Evolutionary conservation across 2,888 invertebrate genomes (phyloP).

Genomic region (Zaprionus obscuricornis): DNA sequence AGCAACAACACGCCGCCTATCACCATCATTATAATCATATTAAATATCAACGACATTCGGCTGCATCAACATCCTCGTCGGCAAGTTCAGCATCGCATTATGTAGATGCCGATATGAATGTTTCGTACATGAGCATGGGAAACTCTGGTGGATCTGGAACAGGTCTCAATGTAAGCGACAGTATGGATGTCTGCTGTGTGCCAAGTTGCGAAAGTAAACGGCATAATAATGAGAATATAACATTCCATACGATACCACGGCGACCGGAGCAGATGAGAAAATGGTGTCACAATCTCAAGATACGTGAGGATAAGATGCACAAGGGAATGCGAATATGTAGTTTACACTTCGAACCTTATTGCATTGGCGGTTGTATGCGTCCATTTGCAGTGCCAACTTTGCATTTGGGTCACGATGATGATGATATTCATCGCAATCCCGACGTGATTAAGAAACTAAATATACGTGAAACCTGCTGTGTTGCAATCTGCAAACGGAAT

Average conservation of each 20-base stretch:
- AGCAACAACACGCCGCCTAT: slow-evolving; percentile 13
- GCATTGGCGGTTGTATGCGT: slow-evolving; percentile 80
- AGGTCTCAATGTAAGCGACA: slow-evolving; percentile 61
- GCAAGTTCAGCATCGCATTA: slow-evolving; percentile 67
- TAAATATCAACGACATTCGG: slow-evolving; percentile 68
- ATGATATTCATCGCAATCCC: slow-evolving; percentile 77
- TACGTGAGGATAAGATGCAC: slow-evolving; percentile 73
- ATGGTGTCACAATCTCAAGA: slow-evolving; percentile 80
- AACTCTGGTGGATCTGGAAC: slow-evolving; percentile 26
- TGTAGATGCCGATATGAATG: slow-evolving; percentile 54
- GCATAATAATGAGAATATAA: slow-evolving; percentile 75
- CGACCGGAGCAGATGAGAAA: slow-evolving; percentile 78
- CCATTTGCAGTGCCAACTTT: slow-evolving; percentile 80
- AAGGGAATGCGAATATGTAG: slow-evolving; percentile 80
- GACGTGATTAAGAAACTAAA: slow-evolving; percentile 80
- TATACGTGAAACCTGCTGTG: slow-evolving; percentile 79
- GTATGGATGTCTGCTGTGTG: slow-evolving; percentile 76
- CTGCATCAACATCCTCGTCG: slow-evolving; percentile 69
- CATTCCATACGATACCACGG: slow-evolving; percentile 79
- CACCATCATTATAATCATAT: slow-evolving; percentile 29
- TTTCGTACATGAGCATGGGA: slow-evolving; percentile 47
- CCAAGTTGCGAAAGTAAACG: slow-evolving; percentile 78
- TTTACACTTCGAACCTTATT: slow-evolving; percentile 77
- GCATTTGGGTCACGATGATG: slow-evolving; percentile 75
- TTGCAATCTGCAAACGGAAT: slow-evolving; percentile 74